A percentile compares a stretch with the other conserved stretches of the same genome.
These are phyloP conservation scores for Dimorphilus gyrociliatus DNA, from an alignment of 2,888 invertebrate species.

Conservation along the genomic window DNA sequence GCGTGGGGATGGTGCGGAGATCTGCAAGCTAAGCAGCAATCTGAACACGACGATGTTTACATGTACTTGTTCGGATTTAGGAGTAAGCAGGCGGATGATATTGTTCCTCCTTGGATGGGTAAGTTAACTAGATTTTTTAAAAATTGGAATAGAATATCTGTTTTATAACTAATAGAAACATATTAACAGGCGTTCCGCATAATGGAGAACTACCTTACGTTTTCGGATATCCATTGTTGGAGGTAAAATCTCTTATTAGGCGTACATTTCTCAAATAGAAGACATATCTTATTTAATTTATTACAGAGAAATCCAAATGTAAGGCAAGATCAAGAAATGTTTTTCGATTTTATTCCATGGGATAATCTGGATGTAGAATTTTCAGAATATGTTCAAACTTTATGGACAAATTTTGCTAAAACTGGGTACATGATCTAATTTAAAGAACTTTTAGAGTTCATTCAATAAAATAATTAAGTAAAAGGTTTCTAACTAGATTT, in stretches of 20 bases:
- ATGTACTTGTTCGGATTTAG: slow-evolving; percentile 5
- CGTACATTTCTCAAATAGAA: too few species aligned
- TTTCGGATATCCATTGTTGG: slow-evolving; percentile 4
- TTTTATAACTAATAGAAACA: too few species aligned
- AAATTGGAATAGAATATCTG: too few species aligned
- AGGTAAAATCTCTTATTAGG: too few species aligned
- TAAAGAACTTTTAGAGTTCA: too few species aligned
- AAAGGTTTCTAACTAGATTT: too few species aligned
- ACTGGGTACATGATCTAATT: too few species aligned
- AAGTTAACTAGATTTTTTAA: too few species aligned
- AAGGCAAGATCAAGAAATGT: too few species aligned
- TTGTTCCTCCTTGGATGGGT: slow-evolving; percentile 10
- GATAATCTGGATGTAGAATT: slow-evolving; percentile 7
- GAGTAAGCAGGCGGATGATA: slow-evolving; percentile 4
- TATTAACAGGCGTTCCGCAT: slow-evolving; percentile 6
- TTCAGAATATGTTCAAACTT: slow-evolving; percentile 6
- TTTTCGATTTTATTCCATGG: slow-evolving; percentile 6
- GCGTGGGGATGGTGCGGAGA: slow-evolving; percentile 7
- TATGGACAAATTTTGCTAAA: slow-evolving; percentile 12
- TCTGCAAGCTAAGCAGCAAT: slow-evolving; percentile 5
- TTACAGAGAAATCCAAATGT: too few species aligned
- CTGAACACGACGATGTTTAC: slow-evolving; percentile 5
- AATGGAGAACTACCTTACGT: slow-evolving; percentile 6
- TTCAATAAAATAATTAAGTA: too few species aligned
- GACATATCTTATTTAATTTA: too few species aligned